Evolutionary conservation across 92 coral and sea anemone genomes (phyloP).

Genomic region (Epizoanthus stellaris): DNA sequence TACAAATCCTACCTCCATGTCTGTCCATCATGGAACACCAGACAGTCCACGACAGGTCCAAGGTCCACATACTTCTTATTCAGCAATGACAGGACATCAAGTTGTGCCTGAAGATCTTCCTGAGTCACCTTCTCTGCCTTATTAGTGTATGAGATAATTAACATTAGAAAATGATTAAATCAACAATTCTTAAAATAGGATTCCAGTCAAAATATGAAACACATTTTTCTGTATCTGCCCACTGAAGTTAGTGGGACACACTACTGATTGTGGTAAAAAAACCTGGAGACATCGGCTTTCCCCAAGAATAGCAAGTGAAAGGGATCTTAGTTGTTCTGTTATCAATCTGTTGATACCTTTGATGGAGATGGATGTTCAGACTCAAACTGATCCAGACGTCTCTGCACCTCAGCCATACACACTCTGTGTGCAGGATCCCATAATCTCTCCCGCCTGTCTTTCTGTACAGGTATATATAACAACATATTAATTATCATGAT

Average conservation of each 20-base stretch:
- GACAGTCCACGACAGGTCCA: conserved; percentile 94
- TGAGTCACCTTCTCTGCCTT: conserved; percentile 76
- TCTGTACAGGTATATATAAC: conserved; percentile 43
- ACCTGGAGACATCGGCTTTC: neutral
- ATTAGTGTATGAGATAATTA: conserved; percentile 1
- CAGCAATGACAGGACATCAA: conserved; percentile 75
- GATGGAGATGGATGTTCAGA: conserved; percentile 72
- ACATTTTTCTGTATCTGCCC: too few species aligned
- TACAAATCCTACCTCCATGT: conserved; percentile 81
- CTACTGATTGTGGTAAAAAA: neutral
- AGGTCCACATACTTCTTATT: conserved; percentile 76
- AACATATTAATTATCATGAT: neutral
- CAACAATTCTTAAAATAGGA: too few species aligned
- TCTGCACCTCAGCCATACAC: conserved; percentile 73
- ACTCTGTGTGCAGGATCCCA: conserved; percentile 88
- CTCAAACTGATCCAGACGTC: conserved; percentile 79
- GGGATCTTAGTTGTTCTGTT: neutral
- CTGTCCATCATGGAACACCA: conserved; percentile 94
- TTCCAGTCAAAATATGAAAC: too few species aligned
- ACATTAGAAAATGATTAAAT: neutral
- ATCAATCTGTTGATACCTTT: conserved; percentile 36
- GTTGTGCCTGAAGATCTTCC: conserved; percentile 88
- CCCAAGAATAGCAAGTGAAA: neutral
- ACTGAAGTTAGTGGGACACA: neutral
- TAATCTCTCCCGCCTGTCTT: conserved; percentile 79